These are phyloP conservation scores for Anthonomus grandis DNA, from an alignment of 1,140 invertebrate genomes.

Conservation along the genomic window DNA sequence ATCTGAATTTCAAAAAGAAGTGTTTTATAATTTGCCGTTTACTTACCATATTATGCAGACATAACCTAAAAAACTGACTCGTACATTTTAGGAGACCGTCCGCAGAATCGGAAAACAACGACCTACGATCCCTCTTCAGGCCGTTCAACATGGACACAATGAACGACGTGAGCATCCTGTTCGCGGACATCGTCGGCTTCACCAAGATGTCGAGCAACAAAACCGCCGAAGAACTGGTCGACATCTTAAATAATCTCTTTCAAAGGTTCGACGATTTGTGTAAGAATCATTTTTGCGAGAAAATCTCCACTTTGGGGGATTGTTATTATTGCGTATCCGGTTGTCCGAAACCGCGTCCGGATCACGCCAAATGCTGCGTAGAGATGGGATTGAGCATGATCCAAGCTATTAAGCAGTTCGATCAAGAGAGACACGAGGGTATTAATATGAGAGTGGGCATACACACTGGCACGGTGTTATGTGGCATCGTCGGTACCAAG, in stretches of 20 bases:
- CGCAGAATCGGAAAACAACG: slow-evolving; percentile 59
- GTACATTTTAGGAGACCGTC: too few species aligned
- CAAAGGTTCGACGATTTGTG: slow-evolving; percentile 90
- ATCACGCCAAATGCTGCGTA: slow-evolving; percentile 76
- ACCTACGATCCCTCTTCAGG: slow-evolving; percentile 78
- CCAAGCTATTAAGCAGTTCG: slow-evolving; percentile 83
- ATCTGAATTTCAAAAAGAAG: too few species aligned
- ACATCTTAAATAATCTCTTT: slow-evolving; percentile 92
- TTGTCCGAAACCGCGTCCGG: slow-evolving; percentile 79
- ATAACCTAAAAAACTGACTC: too few species aligned
- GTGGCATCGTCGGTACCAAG: slow-evolving; percentile 84
- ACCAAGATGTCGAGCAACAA: slow-evolving; percentile 97
- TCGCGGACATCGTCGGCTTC: slow-evolving; percentile 97
- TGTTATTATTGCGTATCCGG: slow-evolving; percentile 95
- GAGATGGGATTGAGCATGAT: slow-evolving; percentile 68
- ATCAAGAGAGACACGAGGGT: slow-evolving; percentile 76
- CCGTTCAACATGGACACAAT: slow-evolving; percentile 95
- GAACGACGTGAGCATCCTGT: slow-evolving; percentile 96
- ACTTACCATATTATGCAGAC: too few species aligned
- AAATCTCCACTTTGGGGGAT: slow-evolving; percentile 92
- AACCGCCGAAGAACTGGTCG: slow-evolving; percentile 81
- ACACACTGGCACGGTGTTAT: slow-evolving; percentile 85
- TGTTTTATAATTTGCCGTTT: too few species aligned
- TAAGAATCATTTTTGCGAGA: slow-evolving; percentile 80
- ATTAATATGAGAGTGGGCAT: slow-evolving; percentile 93